Evolutionary conservation across 2,113 vertebrate species (phyloP).

Genomic region (Boleophthalmus pectinirostris): DNA sequence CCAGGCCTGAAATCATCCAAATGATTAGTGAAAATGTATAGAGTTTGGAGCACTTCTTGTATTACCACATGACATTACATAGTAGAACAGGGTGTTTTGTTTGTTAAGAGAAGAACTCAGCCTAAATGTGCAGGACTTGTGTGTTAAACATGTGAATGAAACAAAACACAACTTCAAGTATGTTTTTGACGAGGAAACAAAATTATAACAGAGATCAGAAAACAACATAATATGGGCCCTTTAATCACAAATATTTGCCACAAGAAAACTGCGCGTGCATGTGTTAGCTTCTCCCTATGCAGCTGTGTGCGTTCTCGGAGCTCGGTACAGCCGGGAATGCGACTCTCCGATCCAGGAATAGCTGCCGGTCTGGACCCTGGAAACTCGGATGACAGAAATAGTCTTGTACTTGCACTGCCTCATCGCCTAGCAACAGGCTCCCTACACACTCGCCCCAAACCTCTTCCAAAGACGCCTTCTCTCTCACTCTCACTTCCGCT

Average conservation of each 20-base stretch:
- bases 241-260: constrained; percentile 30
- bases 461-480: constrained; percentile 58
- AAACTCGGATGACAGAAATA: constrained; percentile 80
- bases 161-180: too few species aligned
- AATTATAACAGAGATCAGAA: too few species aligned
- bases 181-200: too few species aligned
- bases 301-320: constrained; percentile 27
- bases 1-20: too few species aligned
- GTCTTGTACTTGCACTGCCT: constrained; percentile 69
- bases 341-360: constrained; percentile 79
- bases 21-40: too few species aligned
- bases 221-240: too few species aligned
- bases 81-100: too few species aligned
- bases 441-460: constrained; percentile 68
- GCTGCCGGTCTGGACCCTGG: constrained; percentile 80
- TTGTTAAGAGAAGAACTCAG: too few species aligned
- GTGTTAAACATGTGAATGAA: too few species aligned
- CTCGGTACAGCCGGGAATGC: constrained; percentile 73
- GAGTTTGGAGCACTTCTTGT: too few species aligned
- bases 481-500: constrained; percentile 20
- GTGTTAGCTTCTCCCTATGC: constrained; percentile 29
- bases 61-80: too few species aligned
- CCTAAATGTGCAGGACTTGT: too few species aligned
- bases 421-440: constrained; percentile 82
- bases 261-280: constrained; percentile 23